These are phyloP conservation scores for Dreissena polymorpha DNA, from an alignment of 1,140 invertebrate genomes.

Conservation along the genomic window DNA sequence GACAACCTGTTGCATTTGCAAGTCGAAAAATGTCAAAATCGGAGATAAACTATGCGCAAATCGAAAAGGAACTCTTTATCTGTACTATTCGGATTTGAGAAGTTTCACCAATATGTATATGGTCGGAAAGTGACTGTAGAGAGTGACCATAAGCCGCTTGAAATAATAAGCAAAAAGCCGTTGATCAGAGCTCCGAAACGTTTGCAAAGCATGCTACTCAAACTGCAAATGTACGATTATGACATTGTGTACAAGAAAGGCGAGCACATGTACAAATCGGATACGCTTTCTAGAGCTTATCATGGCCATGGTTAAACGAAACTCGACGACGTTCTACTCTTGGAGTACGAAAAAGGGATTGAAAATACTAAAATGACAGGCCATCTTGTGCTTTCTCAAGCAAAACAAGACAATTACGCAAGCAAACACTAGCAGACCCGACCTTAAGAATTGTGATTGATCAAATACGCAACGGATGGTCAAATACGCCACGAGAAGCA, in stretches of 20 bases:
- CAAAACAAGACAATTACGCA: too few relatives aligned
- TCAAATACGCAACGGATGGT: too few relatives aligned
- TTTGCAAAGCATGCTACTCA: slow-evolving; percentile 78
- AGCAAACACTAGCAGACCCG: too few relatives aligned
- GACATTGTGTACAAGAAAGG: slow-evolving; percentile 74
- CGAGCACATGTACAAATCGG: slow-evolving; percentile 77
- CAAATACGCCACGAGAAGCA: too few relatives aligned
- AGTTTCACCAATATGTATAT: slow-evolving; percentile 81
- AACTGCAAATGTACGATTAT: slow-evolving; percentile 78
- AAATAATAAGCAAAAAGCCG: slow-evolving; percentile 77
- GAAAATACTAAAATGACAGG: too few relatives aligned
- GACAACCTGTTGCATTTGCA: slow-evolving; percentile 54
- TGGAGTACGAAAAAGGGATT: too few relatives aligned
- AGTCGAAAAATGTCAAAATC: slow-evolving; percentile 20
- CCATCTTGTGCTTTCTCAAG: too few relatives aligned
- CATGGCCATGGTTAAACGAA: not conserved
- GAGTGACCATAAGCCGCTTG: slow-evolving; percentile 77
- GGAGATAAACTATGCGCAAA: slow-evolving; percentile 77
- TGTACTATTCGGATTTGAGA: slow-evolving; percentile 77
- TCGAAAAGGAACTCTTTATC: slow-evolving; percentile 69
- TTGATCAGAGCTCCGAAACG: slow-evolving; percentile 74
- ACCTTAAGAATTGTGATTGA: too few relatives aligned
- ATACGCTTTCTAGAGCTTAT: slow-evolving; percentile 7
- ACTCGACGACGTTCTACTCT: not conserved
- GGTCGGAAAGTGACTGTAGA: slow-evolving; percentile 69